Conservation (phyloP, 2,797 vertebrate species). For the Lycodopsis pacificus region DNA sequence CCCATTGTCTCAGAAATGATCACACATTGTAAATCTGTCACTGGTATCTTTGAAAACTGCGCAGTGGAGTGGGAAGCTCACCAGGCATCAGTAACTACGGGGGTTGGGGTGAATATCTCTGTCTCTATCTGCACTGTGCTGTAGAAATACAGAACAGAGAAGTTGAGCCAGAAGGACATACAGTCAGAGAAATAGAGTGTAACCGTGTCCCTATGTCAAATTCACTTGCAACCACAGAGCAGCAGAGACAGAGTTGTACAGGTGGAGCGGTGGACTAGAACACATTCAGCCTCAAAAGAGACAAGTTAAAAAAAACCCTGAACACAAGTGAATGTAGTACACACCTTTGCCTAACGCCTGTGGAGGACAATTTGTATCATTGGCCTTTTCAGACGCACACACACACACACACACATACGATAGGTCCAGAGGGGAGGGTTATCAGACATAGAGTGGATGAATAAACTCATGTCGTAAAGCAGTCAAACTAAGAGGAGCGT, state of each 20-base stretch:
- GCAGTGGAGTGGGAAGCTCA: not conserved
- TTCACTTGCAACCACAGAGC: conserved; percentile 8
- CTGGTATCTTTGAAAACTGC: not conserved
- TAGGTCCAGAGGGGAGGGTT: conserved; percentile 14
- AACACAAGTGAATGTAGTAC: conserved; percentile 17
- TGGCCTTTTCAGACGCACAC: conserved; percentile 34
- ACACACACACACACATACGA: not conserved
- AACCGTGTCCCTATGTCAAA: conserved; percentile 8
- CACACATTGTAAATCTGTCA: not conserved
- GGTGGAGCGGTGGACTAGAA: not conserved
- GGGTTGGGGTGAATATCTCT: not conserved
- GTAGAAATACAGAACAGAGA: not conserved
- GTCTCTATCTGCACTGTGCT: not conserved
- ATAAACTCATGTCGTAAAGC: conserved; percentile 55
- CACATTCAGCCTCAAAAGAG: conserved; percentile 25
- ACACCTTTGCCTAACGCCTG: conserved; percentile 39
- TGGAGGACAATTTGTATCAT: conserved; percentile 31
- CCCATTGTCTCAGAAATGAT: not conserved
- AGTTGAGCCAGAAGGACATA: not conserved
- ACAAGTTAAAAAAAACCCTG: conserved; percentile 43
- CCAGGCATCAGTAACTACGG: not conserved
- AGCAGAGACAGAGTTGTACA: conserved; percentile 18
- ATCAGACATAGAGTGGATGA: conserved; percentile 50
- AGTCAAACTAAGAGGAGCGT: conserved; percentile 51
- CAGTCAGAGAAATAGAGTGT: not conserved